Evolutionary conservation across 2,888 invertebrate species (phyloP), one percentile per base, ranked within the genome.

Genomic region (Hirtodrosophila alboralis): DNA sequence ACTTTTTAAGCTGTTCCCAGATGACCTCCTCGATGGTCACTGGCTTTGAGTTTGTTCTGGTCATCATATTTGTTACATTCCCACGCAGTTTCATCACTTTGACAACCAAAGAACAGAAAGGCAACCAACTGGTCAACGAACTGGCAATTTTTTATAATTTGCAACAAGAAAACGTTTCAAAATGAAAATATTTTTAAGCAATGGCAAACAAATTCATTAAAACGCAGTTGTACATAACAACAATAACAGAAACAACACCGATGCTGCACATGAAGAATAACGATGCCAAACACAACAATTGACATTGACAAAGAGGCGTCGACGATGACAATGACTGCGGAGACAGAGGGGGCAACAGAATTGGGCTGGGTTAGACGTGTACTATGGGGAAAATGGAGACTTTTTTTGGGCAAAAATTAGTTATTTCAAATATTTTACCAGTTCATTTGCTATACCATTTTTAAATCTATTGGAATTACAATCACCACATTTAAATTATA

Each of bases 301-400:
- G 75, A 73, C 75, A 75, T 58, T 75, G 75, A 76, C 73, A 75
- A 75, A 75, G 70, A 45, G 54, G 49, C 67, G 40, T 34, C 16
- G 49, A 21, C 48, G 26, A 40, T 49, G 61, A 45, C 48, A 66
- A 28, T 16, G 14, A 28, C 28, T 16, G 21, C 10, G 10, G n/a
- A 8, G 2, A 4, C 7, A 8, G 6, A 13, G 31, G 7, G 9
- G 1, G 30, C 12, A 6, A 16, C 0, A 9, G 36, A n/a, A n/a
- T 9, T 3, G n/a, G 21, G 13, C 12, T 8, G 7, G 6, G n/a
- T 16, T 5, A 16, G 12, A 21, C 12, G 9, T 9, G 9, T 13
- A 5, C n/a, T n/a, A n/a, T n/a, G n/a, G n/a, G n/a, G n/a, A n/a
- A n/a, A n/a, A n/a, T n/a, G n/a, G n/a, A n/a, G n/a, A n/a, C n/a